Percentiles rank a stretch among this genome's conserved stretches.
Conservation (phyloP, 2,888 invertebrate species). For the Uropetala carovei region DNA sequence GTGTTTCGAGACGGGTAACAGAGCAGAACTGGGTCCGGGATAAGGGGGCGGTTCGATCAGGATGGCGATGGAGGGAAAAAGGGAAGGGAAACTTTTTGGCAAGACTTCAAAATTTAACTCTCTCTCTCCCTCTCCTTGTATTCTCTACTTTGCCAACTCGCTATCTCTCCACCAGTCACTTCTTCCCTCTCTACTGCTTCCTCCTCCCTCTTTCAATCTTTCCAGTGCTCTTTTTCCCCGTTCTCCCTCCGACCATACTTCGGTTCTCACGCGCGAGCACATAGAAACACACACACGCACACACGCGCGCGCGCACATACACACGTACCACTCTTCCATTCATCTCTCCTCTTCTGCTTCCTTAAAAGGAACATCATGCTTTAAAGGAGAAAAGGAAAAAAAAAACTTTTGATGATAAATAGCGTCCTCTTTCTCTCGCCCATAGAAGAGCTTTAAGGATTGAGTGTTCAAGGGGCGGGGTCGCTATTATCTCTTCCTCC, state of each 20-base stretch:
- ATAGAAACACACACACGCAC: too few species aligned
- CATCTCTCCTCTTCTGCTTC: background rate
- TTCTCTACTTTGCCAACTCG: too few species aligned
- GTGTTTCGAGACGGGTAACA: too few species aligned
- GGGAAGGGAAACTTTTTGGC: background rate
- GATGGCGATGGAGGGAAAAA: too few species aligned
- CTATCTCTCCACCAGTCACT: too few species aligned
- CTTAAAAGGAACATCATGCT: slow-evolving; percentile 19
- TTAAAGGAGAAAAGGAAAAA: slow-evolving; percentile 4
- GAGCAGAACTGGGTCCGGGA: too few species aligned
- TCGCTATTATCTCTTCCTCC: background rate
- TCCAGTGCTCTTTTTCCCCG: too few species aligned
- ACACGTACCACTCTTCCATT: background rate
- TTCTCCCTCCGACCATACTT: too few species aligned
- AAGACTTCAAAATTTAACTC: background rate
- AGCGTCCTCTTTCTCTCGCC: background rate
- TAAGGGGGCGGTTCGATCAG: too few species aligned
- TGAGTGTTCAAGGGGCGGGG: slow-evolving; percentile 18
- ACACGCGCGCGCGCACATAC: background rate
- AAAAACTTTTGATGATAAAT: slow-evolving; percentile 24
- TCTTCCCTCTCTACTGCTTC: too few species aligned
- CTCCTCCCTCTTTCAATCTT: too few species aligned
- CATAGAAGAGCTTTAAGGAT: slow-evolving; percentile 17
- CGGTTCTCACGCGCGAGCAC: too few species aligned
- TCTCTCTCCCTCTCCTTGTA: background rate